Evolutionary conservation across 1,140 invertebrate species (phyloP), one percentile per base, ranked within the genome.

Genomic region (Brachionus angularis): DNA sequence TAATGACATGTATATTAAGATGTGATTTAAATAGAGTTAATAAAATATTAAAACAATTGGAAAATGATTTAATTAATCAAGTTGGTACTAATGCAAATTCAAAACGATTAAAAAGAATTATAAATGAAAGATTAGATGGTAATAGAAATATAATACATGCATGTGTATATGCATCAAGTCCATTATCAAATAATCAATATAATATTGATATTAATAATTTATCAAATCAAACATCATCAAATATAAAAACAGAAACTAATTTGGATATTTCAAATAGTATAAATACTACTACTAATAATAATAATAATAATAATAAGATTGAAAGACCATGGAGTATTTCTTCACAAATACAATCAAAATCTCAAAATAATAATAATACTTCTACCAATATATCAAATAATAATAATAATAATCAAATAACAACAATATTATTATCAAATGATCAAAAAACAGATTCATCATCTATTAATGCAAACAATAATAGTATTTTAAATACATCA

Each of bases 131-230:
- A 61, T 94, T 91, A 77, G 96, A 99, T 83, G 93, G 94, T 7
- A 95, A 95, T 82, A 85, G 94, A 53, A 99, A 98, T 82, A 91
- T 98, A 74, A 85, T 98, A 18, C 96, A 99, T 79, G 89, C 91
- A 7, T 93, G 91, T 78, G 90, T 97, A 0, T 89, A 89, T 72
- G 91, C 93, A 73, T 81, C 88, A 92, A 87, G 89, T 4, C 89
- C 5, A 92, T 91, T n/a, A 81, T 81, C 75, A 80, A 81, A 58
- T 78, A 53, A 70, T 31, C 33, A 50, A 16, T 25, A 29, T 10
- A 50, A 52, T 23, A 36, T 70, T 16, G 3, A 12, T 3, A 23
- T n/a, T n/a, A n/a, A n/a, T n/a, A n/a, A n/a, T n/a, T n/a, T n/a
- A n/a, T n/a, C n/a, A n/a, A n/a, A n/a, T n/a, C n/a, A n/a, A n/a